A percentile compares a stretch with the other conserved stretches of the same genome.
Evolutionary conservation across 1,140 invertebrate species (phyloP).

Genomic region (Temnothorax curvispinosus): DNA sequence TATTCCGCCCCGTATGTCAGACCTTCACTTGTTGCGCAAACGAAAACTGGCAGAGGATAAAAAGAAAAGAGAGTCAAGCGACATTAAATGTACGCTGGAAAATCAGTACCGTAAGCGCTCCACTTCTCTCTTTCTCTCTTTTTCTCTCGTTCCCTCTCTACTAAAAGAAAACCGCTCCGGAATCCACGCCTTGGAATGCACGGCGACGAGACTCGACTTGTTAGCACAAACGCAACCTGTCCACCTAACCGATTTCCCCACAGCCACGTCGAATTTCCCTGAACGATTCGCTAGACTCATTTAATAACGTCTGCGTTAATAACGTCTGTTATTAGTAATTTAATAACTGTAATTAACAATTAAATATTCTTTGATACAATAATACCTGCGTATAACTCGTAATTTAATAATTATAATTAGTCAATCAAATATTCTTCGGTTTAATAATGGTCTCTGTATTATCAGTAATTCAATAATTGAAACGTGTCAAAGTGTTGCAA

Average conservation of each 20-base stretch:
- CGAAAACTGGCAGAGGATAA: constrained; percentile 66
- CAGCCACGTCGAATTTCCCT: constrained; percentile 52
- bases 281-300: background rate
- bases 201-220: constrained; percentile 67
- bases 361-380: constrained; percentile 21
- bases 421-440: constrained; percentile 32
- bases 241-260: constrained; percentile 65
- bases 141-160: constrained; percentile 5
- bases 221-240: constrained; percentile 65
- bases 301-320: background rate
- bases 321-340: background rate
- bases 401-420: constrained; percentile 27
- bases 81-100: constrained; percentile 73
- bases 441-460: constrained; percentile 4
- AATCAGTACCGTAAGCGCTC: constrained; percentile 83
- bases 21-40: constrained; percentile 55
- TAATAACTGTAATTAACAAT: constrained; percentile 3
- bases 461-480: constrained; percentile 32
- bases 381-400: background rate
- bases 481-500: background rate
- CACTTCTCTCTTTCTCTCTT: constrained; percentile 74
- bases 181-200: constrained; percentile 76
- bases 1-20: background rate
- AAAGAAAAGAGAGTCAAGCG: constrained; percentile 46
- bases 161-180: constrained; percentile 81